phyloP scores from a whole-genome alignment of 2,888 invertebrate genomes.

The Petrolisthes cinctipes region DNA sequence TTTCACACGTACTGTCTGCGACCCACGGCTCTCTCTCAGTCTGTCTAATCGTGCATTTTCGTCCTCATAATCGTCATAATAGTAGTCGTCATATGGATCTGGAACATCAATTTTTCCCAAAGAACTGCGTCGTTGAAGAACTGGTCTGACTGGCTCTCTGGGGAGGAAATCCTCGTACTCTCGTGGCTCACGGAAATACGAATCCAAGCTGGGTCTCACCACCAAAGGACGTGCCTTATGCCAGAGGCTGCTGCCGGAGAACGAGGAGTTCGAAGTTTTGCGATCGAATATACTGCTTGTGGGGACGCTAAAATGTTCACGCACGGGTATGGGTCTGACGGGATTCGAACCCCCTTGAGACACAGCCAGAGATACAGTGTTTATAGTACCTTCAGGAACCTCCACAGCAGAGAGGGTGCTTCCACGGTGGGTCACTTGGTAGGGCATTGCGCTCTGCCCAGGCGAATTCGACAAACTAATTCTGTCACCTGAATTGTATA shows the following conservation, averaged over 20 bases:
- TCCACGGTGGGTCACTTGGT: slow-evolving; percentile 38
- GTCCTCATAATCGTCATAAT: slow-evolving; percentile 35
- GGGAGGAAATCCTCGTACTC: slow-evolving; percentile 53
- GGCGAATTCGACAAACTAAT: not conserved
- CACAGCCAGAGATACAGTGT: slow-evolving; percentile 52
- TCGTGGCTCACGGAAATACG: slow-evolving; percentile 39
- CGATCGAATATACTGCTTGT: slow-evolving; percentile 33
- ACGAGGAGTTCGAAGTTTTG: not conserved
- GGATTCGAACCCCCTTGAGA: slow-evolving; percentile 11
- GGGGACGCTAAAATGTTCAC: slow-evolving; percentile 8
- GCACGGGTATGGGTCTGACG: slow-evolving; percentile 21
- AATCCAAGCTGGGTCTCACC: slow-evolving; percentile 32
- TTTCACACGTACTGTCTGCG: slow-evolving; percentile 51
- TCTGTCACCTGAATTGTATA: slow-evolving; percentile 40
- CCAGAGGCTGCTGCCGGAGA: slow-evolving; percentile 38
- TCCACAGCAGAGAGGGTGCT: slow-evolving; percentile 48
- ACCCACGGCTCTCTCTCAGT: slow-evolving; percentile 41
- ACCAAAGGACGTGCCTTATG: slow-evolving; percentile 35
- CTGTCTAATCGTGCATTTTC: slow-evolving; percentile 6
- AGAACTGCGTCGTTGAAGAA: slow-evolving; percentile 40
- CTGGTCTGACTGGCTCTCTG: slow-evolving; percentile 24
- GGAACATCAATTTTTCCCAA: slow-evolving; percentile 36
- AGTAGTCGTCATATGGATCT: slow-evolving; percentile 26
- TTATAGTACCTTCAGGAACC: slow-evolving; percentile 43
- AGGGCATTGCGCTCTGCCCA: slow-evolving; percentile 42